Base-by-base conservation (phyloP, 2,888 invertebrate species). In the Thera britannica region DNA sequence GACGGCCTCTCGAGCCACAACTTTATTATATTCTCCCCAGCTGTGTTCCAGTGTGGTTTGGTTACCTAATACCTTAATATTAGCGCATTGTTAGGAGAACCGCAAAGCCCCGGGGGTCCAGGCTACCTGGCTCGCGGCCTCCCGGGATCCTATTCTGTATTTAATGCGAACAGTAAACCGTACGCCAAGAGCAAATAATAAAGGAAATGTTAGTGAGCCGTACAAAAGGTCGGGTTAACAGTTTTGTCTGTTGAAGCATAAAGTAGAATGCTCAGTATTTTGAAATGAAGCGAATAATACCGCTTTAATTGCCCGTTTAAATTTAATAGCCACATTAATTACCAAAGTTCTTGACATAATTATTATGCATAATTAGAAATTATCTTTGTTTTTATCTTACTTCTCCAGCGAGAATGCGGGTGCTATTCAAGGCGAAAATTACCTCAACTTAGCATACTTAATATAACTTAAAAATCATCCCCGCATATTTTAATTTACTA, bases 81-180 rank as follows among this genome's bases (percentile, higher is more conserved):
- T 61, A 72, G 70, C 72, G 68, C 52, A 68, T 66, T 72, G 64
- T 71, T 63, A 64, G 63, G 56, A 60, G 62, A 70, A 71, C 66
- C 71, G 61, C 65, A 65, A 58, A 62, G 65, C 67, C 57, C 23
- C 55, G 35, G 57, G 57, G 65, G 55, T 62, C 41, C 62, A 52
- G 55, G 54, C 63, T 70, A 66, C 63, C 66, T 70, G 62, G 60
- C 63, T 57, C 41, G 67, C 44, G 54, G 54, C 61, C 66, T 64
- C 70, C 41, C 23, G 71, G 65, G 70, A 62, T 35, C 61, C 58
- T 71, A 66, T 71, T 70, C 67, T 54, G 67, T 71, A 75, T 75
- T 71, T 71, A 74, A 75, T 74, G 56, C 70, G 55, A 46, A 60
- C 59, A 67, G 67, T 68, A 67, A 70, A 68, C 65, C 63, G 59